These are phyloP conservation scores for Spilosoma lubricipeda DNA, from an alignment of 2,888 invertebrate genomes.

Conservation along the genomic window DNA sequence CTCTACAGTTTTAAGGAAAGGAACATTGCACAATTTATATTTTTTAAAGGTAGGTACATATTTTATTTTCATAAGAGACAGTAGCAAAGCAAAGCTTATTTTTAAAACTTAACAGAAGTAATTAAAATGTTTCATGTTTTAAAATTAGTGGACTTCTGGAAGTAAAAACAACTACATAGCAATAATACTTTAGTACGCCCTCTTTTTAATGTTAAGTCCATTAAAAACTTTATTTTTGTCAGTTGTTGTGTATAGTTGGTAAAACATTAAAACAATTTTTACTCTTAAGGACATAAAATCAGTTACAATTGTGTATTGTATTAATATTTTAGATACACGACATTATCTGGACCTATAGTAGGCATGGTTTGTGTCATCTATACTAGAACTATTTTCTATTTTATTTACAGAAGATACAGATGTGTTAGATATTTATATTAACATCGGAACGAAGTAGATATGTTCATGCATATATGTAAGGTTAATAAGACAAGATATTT, in stretches of 20 bases:
- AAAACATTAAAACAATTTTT: neutral
- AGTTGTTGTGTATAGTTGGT: neutral
- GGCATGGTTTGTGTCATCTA: neutral
- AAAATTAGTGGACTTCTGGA: conserved; percentile 7
- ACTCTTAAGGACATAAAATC: neutral
- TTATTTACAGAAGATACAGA: neutral
- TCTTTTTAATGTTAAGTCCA: neutral
- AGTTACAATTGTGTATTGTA: too few relatives aligned
- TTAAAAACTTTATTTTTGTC: neutral
- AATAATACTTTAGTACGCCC: conserved; percentile 1
- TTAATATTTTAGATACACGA: too few relatives aligned
- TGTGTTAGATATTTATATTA: neutral
- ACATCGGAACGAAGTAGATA: neutral
- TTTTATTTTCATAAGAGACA: neutral
- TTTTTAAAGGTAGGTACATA: neutral
- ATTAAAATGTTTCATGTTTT: conserved; percentile 13
- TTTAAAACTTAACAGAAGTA: conserved; percentile 7
- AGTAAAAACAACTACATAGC: conserved; percentile 1
- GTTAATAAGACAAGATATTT: too few relatives aligned
- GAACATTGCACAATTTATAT: neutral
- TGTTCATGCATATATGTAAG: neutral
- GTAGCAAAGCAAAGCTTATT: neutral
- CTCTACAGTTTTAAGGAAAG: neutral
- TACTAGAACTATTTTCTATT: neutral
- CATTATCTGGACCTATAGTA: neutral